A percentile compares a stretch with the other conserved stretches of the same genome.
Conservation (phyloP, 2,113 vertebrate species). For the Triplophysa dalaica region DNA sequence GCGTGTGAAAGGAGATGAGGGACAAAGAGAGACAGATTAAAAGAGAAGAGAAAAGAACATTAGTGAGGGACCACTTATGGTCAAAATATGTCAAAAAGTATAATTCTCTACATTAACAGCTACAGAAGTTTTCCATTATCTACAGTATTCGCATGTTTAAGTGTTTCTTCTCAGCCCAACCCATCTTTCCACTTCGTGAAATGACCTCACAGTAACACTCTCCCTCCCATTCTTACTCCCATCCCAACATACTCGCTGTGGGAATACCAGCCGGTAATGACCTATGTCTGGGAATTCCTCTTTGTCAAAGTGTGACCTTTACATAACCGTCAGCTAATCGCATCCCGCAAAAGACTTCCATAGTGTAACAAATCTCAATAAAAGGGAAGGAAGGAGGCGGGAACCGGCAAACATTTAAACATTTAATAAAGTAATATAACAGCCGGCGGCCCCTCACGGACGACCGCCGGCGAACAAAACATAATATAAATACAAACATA, state of each 20-base stretch:
- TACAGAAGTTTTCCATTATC: constrained; percentile 1
- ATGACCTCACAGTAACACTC: constrained; percentile 29
- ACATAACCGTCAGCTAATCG: constrained; percentile 28
- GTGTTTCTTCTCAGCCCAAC: background rate
- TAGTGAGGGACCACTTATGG: background rate
- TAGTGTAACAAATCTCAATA: no score
- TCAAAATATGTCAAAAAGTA: background rate
- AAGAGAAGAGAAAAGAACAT: background rate
- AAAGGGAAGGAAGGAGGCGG: no score
- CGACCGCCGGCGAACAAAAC: no score
- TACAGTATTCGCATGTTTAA: background rate
- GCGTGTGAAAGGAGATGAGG: no score
- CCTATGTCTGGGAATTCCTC: constrained; percentile 31
- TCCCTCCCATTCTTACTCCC: background rate
- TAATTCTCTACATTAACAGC: background rate
- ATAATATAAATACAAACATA: no score
- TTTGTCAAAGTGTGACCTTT: constrained; percentile 44
- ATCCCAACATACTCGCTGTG: background rate
- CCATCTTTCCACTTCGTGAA: background rate
- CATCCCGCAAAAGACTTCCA: constrained; percentile 12
- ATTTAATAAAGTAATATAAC: no score
- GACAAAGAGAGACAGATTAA: background rate
- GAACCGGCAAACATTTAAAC: no score
- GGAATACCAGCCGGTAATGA: constrained; percentile 22
- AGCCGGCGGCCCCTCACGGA: no score